Percentiles rank a stretch among this genome's conserved stretches.
These are phyloP conservation scores for Myxocyprinus asiaticus DNA, from an alignment of 2,113 vertebrate species.

Conservation along the genomic window DNA sequence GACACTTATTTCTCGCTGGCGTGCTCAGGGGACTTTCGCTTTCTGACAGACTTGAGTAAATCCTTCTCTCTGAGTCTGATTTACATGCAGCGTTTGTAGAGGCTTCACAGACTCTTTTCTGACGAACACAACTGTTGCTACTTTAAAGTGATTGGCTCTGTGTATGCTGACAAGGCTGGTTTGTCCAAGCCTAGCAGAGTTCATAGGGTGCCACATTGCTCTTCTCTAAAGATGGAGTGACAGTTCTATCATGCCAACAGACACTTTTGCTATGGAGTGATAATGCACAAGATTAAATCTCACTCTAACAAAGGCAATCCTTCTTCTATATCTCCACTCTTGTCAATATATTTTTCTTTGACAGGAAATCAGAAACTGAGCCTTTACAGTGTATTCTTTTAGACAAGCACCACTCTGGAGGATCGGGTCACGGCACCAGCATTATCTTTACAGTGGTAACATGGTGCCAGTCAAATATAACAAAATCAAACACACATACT, in stretches of 20 bases:
- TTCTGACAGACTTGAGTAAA: constrained; percentile 36
- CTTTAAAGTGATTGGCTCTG: constrained; percentile 37
- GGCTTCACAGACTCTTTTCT: constrained; percentile 4
- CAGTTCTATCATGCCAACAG: constrained; percentile 20
- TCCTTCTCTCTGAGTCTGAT: constrained; percentile 31
- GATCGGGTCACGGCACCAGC: constrained; percentile 7
- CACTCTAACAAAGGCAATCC: constrained; percentile 21
- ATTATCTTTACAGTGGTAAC: too few species aligned
- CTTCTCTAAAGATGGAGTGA: not conserved
- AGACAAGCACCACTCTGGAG: not conserved
- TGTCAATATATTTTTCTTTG: constrained; percentile 16
- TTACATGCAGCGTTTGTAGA: constrained; percentile 42
- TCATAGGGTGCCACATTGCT: too few species aligned
- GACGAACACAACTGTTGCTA: constrained; percentile 37
- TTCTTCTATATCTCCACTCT: not conserved
- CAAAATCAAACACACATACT: too few species aligned
- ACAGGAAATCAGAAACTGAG: not conserved
- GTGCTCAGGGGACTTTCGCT: constrained; percentile 18
- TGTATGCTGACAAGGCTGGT: not conserved
- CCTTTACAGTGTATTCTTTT: not conserved
- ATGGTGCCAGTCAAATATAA: too few species aligned
- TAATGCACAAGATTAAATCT: constrained; percentile 35
- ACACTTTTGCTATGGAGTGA: constrained; percentile 1
- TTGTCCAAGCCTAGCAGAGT: not conserved
- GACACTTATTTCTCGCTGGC: constrained; percentile 2